Evolutionary conservation across 2,888 invertebrate species (phyloP).

Genomic region (Stenoptilia bipunctidactyla): DNA sequence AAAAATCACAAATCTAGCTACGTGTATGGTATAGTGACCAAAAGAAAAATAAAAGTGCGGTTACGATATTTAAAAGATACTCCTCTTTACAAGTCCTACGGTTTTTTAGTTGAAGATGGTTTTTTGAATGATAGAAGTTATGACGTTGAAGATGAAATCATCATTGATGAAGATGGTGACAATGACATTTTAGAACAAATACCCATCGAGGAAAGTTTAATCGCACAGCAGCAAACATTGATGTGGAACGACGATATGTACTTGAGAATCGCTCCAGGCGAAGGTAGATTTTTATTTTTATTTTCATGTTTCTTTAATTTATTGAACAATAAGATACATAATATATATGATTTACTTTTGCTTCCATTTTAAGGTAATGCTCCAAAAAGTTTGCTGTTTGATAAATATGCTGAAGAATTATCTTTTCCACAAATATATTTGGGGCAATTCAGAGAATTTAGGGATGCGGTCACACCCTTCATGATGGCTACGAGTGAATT

Average conservation of each 20-base stretch:
- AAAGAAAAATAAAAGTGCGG: too few species aligned
- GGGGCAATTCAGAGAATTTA: constrained; percentile 24
- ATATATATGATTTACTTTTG: too few species aligned
- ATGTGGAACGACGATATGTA: constrained; percentile 17
- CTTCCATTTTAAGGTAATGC: too few species aligned
- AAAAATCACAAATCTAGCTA: too few species aligned
- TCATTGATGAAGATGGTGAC: too few species aligned
- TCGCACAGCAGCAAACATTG: constrained; percentile 17
- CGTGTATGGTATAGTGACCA: too few species aligned
- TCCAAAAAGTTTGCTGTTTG: constrained; percentile 22
- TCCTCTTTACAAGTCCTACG: constrained; percentile 18
- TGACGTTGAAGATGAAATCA: too few species aligned
- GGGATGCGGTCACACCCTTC: constrained; percentile 20
- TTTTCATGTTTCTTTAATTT: too few species aligned
- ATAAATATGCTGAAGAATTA: constrained; percentile 32
- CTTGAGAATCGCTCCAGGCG: constrained; percentile 14
- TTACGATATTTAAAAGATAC: constrained; percentile 18
- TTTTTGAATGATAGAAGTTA: constrained; percentile 16
- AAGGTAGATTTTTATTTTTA: too few species aligned
- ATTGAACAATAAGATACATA: too few species aligned
- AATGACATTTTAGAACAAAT: constrained; percentile 21
- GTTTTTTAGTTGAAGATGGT: constrained; percentile 18
- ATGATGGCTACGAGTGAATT: constrained; percentile 22
- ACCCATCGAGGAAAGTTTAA: constrained; percentile 18
- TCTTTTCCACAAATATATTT: constrained; percentile 30